Percentiles rank a stretch among this genome's conserved stretches.
Evolutionary conservation across 1,140 invertebrate genomes (phyloP).

Genomic region (Rhopalosiphum padi): DNA sequence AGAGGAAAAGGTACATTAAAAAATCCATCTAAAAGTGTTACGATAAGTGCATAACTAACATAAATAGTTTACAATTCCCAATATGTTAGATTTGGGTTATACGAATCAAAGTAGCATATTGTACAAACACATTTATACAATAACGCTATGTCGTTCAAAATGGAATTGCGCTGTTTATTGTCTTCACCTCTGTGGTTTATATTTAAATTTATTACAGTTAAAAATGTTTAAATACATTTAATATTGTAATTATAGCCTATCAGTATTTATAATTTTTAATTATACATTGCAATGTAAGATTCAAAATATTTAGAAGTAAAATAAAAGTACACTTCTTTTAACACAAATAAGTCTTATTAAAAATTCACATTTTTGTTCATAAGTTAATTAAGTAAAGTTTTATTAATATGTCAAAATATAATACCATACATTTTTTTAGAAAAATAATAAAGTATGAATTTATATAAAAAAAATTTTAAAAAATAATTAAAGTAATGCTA

Average conservation of each 20-base stretch:
- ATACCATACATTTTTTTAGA: no score
- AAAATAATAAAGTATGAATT: not conserved
- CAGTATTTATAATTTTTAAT: not conserved
- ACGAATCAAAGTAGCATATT: not conserved
- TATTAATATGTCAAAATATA: not conserved
- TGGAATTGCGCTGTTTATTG: not conserved
- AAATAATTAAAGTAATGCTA: no score
- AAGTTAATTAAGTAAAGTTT: not conserved
- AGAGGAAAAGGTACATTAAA: no score
- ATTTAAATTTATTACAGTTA: not conserved
- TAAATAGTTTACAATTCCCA: no score
- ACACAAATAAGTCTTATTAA: not conserved
- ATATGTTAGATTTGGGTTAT: no score
- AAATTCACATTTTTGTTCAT: not conserved
- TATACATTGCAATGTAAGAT: not conserved
- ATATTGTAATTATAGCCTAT: not conserved
- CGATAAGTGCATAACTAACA: no score
- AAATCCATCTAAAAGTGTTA: no score
- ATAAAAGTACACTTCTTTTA: not conserved
- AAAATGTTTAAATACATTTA: not conserved
- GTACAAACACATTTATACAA: not conserved
- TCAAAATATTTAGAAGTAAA: not conserved
- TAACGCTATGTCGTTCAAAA: not conserved
- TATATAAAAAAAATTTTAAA: not conserved
- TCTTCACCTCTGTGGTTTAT: not conserved